Conservation (phyloP, 2,797 vertebrate species). For the Rhynchotus rufescens region DNA sequence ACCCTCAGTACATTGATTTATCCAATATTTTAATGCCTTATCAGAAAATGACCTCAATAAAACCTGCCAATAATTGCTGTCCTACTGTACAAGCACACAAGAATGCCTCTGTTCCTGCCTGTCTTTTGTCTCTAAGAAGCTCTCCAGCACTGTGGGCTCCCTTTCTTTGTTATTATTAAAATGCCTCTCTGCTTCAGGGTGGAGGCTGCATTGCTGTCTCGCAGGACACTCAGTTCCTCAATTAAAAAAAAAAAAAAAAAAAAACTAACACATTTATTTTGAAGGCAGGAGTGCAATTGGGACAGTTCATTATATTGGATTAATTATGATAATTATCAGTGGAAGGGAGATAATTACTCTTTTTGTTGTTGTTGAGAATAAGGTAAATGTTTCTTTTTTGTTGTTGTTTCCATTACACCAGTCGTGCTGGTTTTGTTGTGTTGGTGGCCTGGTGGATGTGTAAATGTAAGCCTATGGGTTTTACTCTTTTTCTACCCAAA, state of each 20-base stretch:
- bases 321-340: conserved; percentile 58
- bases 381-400: not conserved
- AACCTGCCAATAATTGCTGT: not conserved
- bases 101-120: not conserved
- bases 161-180: not conserved
- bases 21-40: not conserved
- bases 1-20: not conserved
- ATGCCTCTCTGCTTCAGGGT: not conserved
- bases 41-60: not conserved
- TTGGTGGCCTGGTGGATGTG: not conserved
- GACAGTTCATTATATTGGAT: conserved; percentile 30
- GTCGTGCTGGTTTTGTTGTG: accelerated
- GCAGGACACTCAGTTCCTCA: conserved; percentile 25
- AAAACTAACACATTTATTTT: not conserved
- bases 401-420: not conserved
- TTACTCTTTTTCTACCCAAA: not conserved
- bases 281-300: not conserved
- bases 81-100: accelerated
- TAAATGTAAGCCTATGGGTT: accelerated
- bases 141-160: accelerated
- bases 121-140: not conserved
- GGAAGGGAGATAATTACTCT: conserved; percentile 22
- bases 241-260: not conserved
- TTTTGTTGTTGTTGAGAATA: not conserved
- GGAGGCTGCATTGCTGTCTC: accelerated